These are phyloP conservation scores for Cyphomyrmex costatus DNA, from an alignment of 1,140 invertebrate species.

Conservation along the genomic window DNA sequence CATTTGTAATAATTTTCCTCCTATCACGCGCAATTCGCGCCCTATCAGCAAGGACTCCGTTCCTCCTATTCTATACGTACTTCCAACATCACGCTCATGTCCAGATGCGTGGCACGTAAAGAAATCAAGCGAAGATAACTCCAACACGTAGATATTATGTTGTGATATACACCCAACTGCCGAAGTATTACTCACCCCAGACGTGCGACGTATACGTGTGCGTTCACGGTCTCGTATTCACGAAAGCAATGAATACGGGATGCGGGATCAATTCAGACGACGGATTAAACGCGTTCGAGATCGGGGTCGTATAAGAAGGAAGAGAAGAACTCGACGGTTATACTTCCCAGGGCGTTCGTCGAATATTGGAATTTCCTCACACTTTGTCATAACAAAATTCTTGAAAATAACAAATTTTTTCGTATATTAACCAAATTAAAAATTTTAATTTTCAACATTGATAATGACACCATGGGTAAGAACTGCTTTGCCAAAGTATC, in stretches of 20 bases:
- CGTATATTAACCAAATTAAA: not conserved
- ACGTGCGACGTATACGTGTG: not conserved
- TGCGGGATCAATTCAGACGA: conserved; percentile 56
- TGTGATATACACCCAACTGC: conserved; percentile 56
- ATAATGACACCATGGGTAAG: no score
- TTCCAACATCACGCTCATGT: conserved; percentile 14
- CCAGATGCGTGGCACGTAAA: conserved; percentile 48
- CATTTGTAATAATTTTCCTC: conserved; percentile 58
- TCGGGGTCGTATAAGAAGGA: conserved; percentile 37
- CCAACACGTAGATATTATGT: conserved; percentile 66
- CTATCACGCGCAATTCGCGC: not conserved
- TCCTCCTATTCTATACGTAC: conserved; percentile 16
- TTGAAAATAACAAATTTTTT: not conserved
- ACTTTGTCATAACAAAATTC: not conserved
- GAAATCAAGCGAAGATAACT: conserved; percentile 65
- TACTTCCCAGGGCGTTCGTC: not conserved
- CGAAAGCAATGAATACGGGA: conserved; percentile 55
- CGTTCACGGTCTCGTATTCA: conserved; percentile 20
- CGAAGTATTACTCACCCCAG: conserved; percentile 51
- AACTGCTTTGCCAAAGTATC: no score
- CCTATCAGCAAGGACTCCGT: not conserved
- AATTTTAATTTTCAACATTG: not conserved
- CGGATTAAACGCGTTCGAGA: conserved; percentile 45
- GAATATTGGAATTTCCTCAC: not conserved
- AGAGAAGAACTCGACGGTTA: conserved; percentile 1